A percentile compares a stretch with the other conserved stretches of the same genome.
Conservation (phyloP, 2,113 vertebrate species). For the Psittacula cyanocephala region DNA sequence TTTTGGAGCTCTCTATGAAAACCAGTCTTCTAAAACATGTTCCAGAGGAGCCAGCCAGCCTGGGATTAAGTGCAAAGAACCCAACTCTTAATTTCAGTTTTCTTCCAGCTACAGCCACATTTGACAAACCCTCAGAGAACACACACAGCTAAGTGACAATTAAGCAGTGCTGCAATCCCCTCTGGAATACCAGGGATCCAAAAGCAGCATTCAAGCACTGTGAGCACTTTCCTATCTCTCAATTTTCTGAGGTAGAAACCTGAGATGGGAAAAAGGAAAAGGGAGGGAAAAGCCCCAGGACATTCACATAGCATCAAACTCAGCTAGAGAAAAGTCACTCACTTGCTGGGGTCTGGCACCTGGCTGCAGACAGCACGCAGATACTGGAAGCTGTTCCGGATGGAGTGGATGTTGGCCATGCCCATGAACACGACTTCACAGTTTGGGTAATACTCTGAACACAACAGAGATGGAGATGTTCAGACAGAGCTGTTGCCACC, state of each 20-base stretch:
- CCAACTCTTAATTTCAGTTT: neutral
- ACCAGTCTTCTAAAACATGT: neutral
- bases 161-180: neutral
- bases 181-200: neutral
- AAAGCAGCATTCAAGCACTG: neutral
- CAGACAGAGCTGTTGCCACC: neutral
- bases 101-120: neutral
- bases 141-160: neutral
- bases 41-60: neutral
- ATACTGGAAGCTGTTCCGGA: slow-evolving; percentile 97
- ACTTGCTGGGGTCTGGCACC: slow-evolving; percentile 99
- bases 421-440: slow-evolving; percentile 99
- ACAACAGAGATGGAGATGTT: neutral
- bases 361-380: slow-evolving; percentile 94
- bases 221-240: neutral
- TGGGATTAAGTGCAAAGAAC: neutral
- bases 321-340: slow-evolving; percentile 48
- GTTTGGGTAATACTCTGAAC: slow-evolving; percentile 96
- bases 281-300: neutral
- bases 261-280: neutral
- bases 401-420: slow-evolving; percentile 99
- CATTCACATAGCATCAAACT: neutral
- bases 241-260: neutral
- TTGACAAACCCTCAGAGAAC: neutral
- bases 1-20: neutral